phyloP scores from a whole-genome alignment of 2,797 vertebrate genomes.

The Pygocentrus nattereri region DNA sequence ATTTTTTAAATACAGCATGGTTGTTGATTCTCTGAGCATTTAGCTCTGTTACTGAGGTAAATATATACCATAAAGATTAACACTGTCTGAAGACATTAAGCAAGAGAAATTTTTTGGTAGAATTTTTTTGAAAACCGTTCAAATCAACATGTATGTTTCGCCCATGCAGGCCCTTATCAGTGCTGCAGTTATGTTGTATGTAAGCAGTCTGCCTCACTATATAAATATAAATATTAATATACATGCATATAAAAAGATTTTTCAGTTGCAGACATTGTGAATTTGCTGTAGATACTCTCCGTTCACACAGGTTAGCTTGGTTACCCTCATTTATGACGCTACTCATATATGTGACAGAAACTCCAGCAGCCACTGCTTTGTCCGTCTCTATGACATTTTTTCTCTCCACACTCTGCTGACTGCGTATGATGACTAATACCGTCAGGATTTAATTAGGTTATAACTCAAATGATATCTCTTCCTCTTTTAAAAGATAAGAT shows the following conservation, averaged over 20 bases:
- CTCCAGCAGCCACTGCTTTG: not conserved
- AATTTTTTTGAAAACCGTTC: not conserved
- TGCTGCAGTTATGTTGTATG: not conserved
- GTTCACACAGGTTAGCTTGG: not conserved
- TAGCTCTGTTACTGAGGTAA: not conserved
- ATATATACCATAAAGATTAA: not conserved
- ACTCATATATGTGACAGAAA: not conserved
- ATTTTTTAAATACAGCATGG: not conserved
- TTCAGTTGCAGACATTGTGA: not conserved
- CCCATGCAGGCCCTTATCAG: not conserved
- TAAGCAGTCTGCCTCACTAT: not conserved
- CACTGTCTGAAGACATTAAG: not conserved
- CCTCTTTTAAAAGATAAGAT: slow-evolving; percentile 19
- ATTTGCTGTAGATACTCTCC: not conserved
- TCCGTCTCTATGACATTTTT: not conserved
- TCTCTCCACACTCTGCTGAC: not conserved
- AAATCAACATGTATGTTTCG: not conserved
- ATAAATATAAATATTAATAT: no score
- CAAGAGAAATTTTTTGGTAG: not conserved
- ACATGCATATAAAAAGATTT: not conserved
- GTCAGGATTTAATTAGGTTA: slow-evolving; percentile 43
- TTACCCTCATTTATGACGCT: not conserved
- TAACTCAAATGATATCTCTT: slow-evolving; percentile 29
- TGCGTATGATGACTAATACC: slow-evolving; percentile 33
- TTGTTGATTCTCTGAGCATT: not conserved